phyloP scores from a whole-genome alignment of 1,140 invertebrate species.

The Zeugodacus cucurbitae region DNA sequence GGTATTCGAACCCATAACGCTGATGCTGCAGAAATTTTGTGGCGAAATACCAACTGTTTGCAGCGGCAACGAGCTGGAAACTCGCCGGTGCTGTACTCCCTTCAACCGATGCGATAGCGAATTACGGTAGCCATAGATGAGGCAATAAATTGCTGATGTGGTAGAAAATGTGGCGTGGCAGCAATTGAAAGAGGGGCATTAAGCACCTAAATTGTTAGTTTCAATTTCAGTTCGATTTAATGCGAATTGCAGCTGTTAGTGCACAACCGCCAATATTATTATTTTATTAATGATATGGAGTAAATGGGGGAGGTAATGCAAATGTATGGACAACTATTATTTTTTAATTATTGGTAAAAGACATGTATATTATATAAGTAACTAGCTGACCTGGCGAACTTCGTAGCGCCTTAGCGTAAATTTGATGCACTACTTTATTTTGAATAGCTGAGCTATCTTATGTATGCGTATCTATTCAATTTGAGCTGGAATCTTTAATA shows the following conservation, averaged over 20 bases:
- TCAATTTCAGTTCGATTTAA: not conserved
- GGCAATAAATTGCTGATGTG: conserved; percentile 14
- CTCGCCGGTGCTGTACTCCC: not conserved
- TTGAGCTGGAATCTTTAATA: too few species aligned
- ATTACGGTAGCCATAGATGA: not conserved
- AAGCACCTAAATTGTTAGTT: not conserved
- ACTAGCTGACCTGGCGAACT: too few species aligned
- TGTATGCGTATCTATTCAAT: too few species aligned
- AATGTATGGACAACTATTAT: too few species aligned
- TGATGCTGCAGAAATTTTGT: not conserved
- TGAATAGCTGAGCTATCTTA: too few species aligned
- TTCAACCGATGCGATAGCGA: not conserved
- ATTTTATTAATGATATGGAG: too few species aligned
- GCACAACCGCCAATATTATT: not conserved
- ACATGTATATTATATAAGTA: too few species aligned
- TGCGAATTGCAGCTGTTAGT: not conserved
- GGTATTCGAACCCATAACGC: too few species aligned
- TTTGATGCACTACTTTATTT: too few species aligned
- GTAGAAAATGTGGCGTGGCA: not conserved
- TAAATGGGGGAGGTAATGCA: too few species aligned
- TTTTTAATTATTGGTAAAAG: too few species aligned
- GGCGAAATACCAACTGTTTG: not conserved
- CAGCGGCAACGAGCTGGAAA: not conserved
- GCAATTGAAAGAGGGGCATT: not conserved
- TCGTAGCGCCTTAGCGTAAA: too few species aligned